Evolutionary conservation across 2,888 invertebrate genomes (phyloP), one percentile per base, ranked within the genome.

Genomic region (Polietes domitor): DNA sequence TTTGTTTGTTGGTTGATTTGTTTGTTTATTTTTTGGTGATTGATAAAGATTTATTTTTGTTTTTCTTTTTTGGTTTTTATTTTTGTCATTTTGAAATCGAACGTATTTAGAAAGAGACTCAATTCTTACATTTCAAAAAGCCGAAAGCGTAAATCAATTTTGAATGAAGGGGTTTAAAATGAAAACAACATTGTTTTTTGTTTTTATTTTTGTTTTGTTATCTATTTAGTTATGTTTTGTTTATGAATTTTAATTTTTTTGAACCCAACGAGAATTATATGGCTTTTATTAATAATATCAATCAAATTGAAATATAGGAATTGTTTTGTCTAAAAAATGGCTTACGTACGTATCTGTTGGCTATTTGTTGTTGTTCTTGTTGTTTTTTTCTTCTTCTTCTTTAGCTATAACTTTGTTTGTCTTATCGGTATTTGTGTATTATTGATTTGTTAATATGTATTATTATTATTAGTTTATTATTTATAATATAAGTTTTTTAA

Each of bases 401-500:
- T 77, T 77, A 68, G 55, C 72, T 78, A 78, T 78, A 72, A 78
- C 50, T 78, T 61, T 50, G 32, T 77, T 68, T 53, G 1, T 73
- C 41, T 55, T 47, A 37, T 50, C 37, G 43, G 47, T 61, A 74
- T 72, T 74, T 63, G 19, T 63, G 4, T 47, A 47, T 47, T 47
- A 47, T 47, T 47, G 47, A 47, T 47, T 47, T 43, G 17, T 74
- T 72, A 28, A 53, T 26, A 26, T 72, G 17, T 50, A 53, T 75
- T 43, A 43, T 43, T 77, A 32, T 82, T 68, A 71, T 77, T 61
- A 81, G 47, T 83, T 80, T 76, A 72, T 77, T 81, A 55, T 85
- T 70, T 81, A 43, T 74, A 43, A 77, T 83, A 84, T 85, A 87
- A 80, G 82, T 85, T 85, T 85, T 85, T 68, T 68, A 41, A 43